A percentile compares a stretch with the other conserved stretches of the same genome.
Evolutionary conservation across 1,140 invertebrate genomes (phyloP).

Genomic region (Zaprionus africanus): DNA sequence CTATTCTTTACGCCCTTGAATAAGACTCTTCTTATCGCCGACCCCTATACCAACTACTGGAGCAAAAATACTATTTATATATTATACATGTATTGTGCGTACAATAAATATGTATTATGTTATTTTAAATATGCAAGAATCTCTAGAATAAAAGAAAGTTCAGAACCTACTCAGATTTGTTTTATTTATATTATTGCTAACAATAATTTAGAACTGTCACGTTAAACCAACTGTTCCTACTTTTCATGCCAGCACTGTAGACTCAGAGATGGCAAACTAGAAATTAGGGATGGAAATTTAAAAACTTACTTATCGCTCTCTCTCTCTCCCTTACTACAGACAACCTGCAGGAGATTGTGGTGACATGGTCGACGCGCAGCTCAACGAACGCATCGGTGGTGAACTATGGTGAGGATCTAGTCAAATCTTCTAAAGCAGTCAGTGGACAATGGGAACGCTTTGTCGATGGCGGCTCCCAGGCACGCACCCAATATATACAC

Average conservation of each 20-base stretch:
- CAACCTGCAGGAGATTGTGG: conserved; percentile 89
- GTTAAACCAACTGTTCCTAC: not conserved
- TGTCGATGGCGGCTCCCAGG: conserved; percentile 90
- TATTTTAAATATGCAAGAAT: not conserved
- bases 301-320: not conserved
- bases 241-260: not conserved
- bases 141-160: not conserved
- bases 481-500: conserved; percentile 92
- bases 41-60: not conserved
- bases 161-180: too few relatives aligned
- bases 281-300: not conserved
- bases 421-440: conserved; percentile 85
- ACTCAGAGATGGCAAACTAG: not conserved
- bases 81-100: too few relatives aligned
- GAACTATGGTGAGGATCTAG: conserved; percentile 90
- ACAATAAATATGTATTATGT: too few relatives aligned
- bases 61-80: not conserved
- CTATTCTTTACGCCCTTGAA: not conserved
- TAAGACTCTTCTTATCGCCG: not conserved
- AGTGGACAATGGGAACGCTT: conserved; percentile 87
- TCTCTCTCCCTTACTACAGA: conserved; percentile 83
- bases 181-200: too few relatives aligned
- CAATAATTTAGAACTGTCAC: too few relatives aligned
- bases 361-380: conserved; percentile 96
- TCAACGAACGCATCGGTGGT: conserved; percentile 90